phyloP scores from a whole-genome alignment of 2,797 vertebrate genomes.

The Cryptoprocta ferox region DNA sequence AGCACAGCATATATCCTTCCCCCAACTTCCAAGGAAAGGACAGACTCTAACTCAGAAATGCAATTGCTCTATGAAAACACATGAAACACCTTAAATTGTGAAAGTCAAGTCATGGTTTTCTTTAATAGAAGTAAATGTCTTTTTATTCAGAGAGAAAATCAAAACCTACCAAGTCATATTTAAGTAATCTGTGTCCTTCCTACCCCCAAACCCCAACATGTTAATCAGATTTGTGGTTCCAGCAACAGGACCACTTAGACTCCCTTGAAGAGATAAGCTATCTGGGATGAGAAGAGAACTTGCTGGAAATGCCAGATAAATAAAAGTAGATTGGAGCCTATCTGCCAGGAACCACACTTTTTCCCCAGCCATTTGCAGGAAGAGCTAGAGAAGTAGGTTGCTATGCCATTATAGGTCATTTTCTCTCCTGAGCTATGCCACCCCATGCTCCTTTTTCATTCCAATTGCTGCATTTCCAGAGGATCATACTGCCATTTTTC shows the following conservation, averaged over 20 bases:
- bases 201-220: not conserved
- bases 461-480: conserved; percentile 72
- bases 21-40: not conserved
- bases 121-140: not conserved
- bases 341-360: conserved; percentile 56
- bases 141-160: conserved; percentile 23
- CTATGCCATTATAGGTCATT: conserved; percentile 61
- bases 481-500: conserved; percentile 69
- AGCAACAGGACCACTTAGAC: not conserved
- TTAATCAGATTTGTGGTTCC: not conserved
- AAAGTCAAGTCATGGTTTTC: not conserved
- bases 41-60: not conserved
- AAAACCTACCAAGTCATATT: not conserved
- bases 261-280: conserved; percentile 25
- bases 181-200: not conserved
- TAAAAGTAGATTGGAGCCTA: conserved; percentile 52
- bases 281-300: conserved; percentile 44
- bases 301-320: conserved; percentile 65
- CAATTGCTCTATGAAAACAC: not conserved
- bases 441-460: conserved; percentile 69
- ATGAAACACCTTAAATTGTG: not conserved
- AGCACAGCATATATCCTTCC: not conserved
- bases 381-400: conserved; percentile 61
- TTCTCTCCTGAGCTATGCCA: conserved; percentile 58
- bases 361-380: conserved; percentile 65